phyloP scores from a whole-genome alignment of 2,113 vertebrate species.

The Phaetusa simplex region DNA sequence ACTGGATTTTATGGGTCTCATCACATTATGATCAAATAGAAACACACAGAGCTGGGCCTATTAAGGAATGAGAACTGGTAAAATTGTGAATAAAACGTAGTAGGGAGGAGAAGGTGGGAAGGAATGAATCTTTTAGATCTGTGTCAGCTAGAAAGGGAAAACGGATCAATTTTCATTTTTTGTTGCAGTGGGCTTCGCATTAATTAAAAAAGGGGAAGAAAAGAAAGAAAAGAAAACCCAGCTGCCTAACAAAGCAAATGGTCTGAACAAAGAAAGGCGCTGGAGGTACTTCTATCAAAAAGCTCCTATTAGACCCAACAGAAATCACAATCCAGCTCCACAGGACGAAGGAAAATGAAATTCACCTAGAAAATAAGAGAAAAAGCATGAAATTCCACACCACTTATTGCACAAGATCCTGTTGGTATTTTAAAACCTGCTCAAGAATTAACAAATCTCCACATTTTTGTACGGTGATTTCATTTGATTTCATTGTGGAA shows the following conservation, averaged over 20 bases:
- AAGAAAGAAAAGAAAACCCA: neutral
- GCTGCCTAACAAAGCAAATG: neutral
- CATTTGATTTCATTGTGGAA: neutral
- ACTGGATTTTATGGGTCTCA: neutral
- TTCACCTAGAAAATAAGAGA: neutral
- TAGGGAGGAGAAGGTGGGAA: neutral
- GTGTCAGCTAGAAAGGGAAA: neutral
- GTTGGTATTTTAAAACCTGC: neutral
- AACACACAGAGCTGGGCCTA: neutral
- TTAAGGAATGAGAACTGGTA: neutral
- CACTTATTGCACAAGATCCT: neutral
- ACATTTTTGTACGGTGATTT: neutral
- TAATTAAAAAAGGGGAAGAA: neutral
- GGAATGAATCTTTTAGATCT: neutral
- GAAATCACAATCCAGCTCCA: neutral
- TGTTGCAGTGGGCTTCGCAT: neutral
- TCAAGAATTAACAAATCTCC: neutral
- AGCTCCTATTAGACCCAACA: neutral
- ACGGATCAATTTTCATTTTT: neutral
- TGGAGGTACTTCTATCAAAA: neutral
- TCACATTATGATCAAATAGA: constrained; percentile 12
- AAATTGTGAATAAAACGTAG: constrained; percentile 21
- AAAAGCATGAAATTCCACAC: neutral
- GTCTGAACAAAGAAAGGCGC: neutral
- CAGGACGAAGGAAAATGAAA: neutral